phyloP scores from a whole-genome alignment of 2,797 vertebrate genomes.

The Lindbergichthys nudifrons region DNA sequence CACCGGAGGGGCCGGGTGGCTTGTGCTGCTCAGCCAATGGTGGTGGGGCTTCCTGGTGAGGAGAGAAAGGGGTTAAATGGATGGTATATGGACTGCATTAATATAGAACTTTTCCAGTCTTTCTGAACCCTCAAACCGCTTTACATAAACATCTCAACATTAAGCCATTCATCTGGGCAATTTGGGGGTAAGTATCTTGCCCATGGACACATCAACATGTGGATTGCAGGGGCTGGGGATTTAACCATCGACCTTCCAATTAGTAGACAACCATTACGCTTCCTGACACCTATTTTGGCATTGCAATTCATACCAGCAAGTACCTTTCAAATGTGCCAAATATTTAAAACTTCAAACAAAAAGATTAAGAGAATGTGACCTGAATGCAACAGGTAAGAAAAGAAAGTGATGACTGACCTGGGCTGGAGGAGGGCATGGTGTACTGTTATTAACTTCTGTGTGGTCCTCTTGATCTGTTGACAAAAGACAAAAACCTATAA shows the following conservation, averaged over 20 bases:
- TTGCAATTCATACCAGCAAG: not conserved
- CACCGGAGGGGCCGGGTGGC: constrained; percentile 72
- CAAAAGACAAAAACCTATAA: constrained; percentile 35
- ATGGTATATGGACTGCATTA: too few relatives aligned
- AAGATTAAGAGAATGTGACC: not conserved
- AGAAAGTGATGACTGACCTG: constrained; percentile 72
- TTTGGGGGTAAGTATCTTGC: too few relatives aligned
- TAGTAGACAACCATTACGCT: too few relatives aligned
- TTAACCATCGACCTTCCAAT: too few relatives aligned
- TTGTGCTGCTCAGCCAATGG: constrained; percentile 74
- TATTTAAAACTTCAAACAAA: constrained; percentile 4
- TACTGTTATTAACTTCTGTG: constrained; percentile 81
- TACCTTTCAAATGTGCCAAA: constrained; percentile 12
- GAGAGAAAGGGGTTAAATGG: constrained; percentile 29
- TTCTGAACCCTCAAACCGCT: too few relatives aligned
- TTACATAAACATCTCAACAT: too few relatives aligned
- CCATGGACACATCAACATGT: too few relatives aligned
- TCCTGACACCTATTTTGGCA: constrained; percentile 7
- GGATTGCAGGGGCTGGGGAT: too few relatives aligned
- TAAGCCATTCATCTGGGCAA: too few relatives aligned
- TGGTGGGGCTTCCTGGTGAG: constrained; percentile 75
- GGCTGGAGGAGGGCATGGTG: constrained; percentile 71
- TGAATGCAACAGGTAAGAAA: not conserved
- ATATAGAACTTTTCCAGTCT: too few relatives aligned
- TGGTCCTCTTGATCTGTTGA: constrained; percentile 81